Evolutionary conservation across 2,888 invertebrate genomes (phyloP).

Genomic region (Sarcophaga rosellei): DNA sequence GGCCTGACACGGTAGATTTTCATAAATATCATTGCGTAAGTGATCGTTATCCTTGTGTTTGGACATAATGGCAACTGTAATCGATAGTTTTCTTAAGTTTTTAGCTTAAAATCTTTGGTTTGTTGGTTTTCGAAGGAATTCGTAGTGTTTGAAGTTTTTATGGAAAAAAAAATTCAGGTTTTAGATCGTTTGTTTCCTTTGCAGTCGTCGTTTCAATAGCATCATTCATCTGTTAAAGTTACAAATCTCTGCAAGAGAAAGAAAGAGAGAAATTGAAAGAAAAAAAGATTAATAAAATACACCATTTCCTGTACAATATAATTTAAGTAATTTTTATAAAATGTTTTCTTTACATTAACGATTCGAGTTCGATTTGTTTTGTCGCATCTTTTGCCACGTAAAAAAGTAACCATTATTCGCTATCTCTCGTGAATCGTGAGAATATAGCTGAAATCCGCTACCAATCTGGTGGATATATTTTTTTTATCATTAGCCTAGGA

Average conservation of each 20-base stretch:
- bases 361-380: no score
- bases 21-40: slow-evolving; percentile 81
- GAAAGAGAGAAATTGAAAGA: neutral
- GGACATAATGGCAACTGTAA: slow-evolving; percentile 74
- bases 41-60: slow-evolving; percentile 81
- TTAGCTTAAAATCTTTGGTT: slow-evolving; percentile 61
- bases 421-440: no score
- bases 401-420: no score
- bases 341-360: no score
- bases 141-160: neutral
- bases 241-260: slow-evolving; percentile 23
- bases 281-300: neutral
- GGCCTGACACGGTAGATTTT: slow-evolving; percentile 81
- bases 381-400: no score
- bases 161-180: neutral
- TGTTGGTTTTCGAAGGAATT: slow-evolving; percentile 1
- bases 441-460: no score
- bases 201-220: slow-evolving; percentile 42
- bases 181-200: slow-evolving; percentile 16
- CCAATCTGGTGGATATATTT: no score
- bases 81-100: slow-evolving; percentile 35
- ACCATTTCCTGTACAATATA: neutral
- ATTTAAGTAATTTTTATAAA: no score
- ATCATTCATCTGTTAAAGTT: slow-evolving; percentile 40
- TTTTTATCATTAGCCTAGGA: no score